Conservation (phyloP, 2,797 vertebrate species). For the Carcharodon carcharias region DNA sequence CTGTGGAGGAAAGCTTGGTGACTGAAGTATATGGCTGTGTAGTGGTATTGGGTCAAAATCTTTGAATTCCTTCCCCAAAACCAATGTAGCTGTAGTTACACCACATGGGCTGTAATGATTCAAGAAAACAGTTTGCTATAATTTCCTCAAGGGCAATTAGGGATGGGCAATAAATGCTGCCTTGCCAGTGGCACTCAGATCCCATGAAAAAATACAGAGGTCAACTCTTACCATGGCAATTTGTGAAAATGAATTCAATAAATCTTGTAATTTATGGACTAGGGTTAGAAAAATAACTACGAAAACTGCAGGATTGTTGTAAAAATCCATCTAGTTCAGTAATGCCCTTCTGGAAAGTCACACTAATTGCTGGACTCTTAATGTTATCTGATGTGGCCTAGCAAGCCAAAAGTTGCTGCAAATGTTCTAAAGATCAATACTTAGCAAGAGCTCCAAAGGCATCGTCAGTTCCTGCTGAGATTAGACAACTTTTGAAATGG, state of each 20-base stretch:
- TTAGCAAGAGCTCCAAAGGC: neutral
- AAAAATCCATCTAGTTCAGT: neutral
- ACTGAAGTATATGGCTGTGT: neutral
- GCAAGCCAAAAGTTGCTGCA: neutral
- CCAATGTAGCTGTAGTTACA: neutral
- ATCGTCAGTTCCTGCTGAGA: neutral
- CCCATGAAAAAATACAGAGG: too few species aligned
- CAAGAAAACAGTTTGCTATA: neutral
- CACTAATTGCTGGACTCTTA: slow-evolving; percentile 9
- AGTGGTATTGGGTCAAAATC: neutral
- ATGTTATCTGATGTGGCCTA: neutral
- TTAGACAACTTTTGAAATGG: neutral
- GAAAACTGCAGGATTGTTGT: neutral
- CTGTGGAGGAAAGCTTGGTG: neutral
- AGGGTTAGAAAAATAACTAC: neutral
- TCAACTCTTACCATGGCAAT: neutral
- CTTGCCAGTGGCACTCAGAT: too few species aligned
- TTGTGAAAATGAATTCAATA: neutral
- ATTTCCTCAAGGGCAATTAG: too few species aligned
- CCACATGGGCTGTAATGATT: neutral
- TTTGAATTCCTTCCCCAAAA: neutral
- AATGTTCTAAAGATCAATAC: neutral
- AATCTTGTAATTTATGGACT: neutral
- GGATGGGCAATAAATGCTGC: too few species aligned
- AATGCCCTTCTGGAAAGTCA: neutral